These are phyloP conservation scores for Stenoptilia bipunctidactyla DNA, from an alignment of 2,888 invertebrate species.

Conservation along the genomic window DNA sequence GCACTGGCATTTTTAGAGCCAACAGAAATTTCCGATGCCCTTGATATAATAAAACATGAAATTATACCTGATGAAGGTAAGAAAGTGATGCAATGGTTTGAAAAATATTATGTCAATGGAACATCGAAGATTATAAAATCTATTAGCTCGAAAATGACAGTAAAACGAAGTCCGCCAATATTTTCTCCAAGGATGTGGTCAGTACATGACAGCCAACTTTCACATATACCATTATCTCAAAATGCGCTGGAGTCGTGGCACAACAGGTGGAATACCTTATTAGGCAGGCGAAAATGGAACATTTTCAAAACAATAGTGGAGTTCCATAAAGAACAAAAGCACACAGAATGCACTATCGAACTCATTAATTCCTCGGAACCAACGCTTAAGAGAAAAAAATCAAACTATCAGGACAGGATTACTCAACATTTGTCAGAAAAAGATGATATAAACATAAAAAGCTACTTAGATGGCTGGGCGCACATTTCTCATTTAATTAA, in stretches of 20 bases:
- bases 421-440: not conserved
- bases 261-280: conserved; percentile 8
- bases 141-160: not conserved
- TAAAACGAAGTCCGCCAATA: not conserved
- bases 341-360: conserved; percentile 5
- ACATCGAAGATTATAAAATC: not conserved
- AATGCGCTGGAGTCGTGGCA: conserved; percentile 9
- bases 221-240: conserved; percentile 5
- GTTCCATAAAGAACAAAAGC: conserved; percentile 5
- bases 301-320: not conserved
- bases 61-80: conserved; percentile 4
- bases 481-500: not conserved
- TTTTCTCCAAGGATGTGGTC: conserved; percentile 6
- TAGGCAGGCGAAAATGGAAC: conserved; percentile 7
- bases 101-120: conserved; percentile 2
- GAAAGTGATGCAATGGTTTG: conserved; percentile 5
- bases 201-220: conserved; percentile 1
- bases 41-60: conserved; percentile 3
- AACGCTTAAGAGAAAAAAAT: conserved; percentile 4
- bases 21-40: conserved; percentile 7
- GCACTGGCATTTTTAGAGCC: conserved; percentile 13
- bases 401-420: not conserved
- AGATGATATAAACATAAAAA: not conserved
- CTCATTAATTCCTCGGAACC: conserved; percentile 6
- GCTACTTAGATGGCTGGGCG: conserved; percentile 16